Evolutionary conservation across 2,888 invertebrate genomes (phyloP).

Genomic region (Ormyrus rosae): DNA sequence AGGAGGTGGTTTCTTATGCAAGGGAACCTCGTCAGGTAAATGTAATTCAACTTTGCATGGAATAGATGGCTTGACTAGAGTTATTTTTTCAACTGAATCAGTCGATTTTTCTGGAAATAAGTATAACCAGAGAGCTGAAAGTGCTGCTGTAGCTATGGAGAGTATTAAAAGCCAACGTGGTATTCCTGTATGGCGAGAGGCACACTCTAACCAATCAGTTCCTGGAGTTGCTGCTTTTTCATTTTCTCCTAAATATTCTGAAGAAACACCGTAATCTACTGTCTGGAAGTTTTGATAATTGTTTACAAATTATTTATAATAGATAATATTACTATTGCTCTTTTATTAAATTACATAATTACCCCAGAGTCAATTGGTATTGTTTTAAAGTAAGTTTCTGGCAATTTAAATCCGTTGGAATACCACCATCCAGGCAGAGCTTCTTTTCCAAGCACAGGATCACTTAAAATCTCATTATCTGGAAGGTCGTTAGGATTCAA

Average conservation of each 20-base stretch:
- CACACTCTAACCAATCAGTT: slow-evolving; percentile 67
- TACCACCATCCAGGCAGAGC: slow-evolving; percentile 73
- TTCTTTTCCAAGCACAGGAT: slow-evolving; percentile 71
- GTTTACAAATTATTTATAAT: neutral
- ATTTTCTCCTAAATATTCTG: slow-evolving; percentile 68
- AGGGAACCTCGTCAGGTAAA: slow-evolving; percentile 66
- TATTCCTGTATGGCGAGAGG: slow-evolving; percentile 65
- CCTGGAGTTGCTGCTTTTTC: slow-evolving; percentile 66
- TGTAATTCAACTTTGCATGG: slow-evolving; percentile 62
- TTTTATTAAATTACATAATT: slow-evolving; percentile 42
- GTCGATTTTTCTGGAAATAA: slow-evolving; percentile 62
- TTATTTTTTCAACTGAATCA: slow-evolving; percentile 61
- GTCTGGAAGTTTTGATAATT: slow-evolving; percentile 59
- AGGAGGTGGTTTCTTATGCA: slow-evolving; percentile 66
- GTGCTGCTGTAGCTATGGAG: slow-evolving; percentile 61
- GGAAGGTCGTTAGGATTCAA: slow-evolving; percentile 70
- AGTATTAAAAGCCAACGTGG: slow-evolving; percentile 66
- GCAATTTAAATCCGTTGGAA: slow-evolving; percentile 70
- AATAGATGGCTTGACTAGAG: slow-evolving; percentile 54
- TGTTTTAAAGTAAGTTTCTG: slow-evolving; percentile 72
- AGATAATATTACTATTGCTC: neutral
- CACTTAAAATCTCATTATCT: slow-evolving; percentile 70
- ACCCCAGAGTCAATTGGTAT: slow-evolving; percentile 70
- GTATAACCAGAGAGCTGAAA: slow-evolving; percentile 65
- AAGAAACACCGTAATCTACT: slow-evolving; percentile 67